phyloP scores from a whole-genome alignment of 2,888 invertebrate species.

The Drosophila acutilabella region DNA sequence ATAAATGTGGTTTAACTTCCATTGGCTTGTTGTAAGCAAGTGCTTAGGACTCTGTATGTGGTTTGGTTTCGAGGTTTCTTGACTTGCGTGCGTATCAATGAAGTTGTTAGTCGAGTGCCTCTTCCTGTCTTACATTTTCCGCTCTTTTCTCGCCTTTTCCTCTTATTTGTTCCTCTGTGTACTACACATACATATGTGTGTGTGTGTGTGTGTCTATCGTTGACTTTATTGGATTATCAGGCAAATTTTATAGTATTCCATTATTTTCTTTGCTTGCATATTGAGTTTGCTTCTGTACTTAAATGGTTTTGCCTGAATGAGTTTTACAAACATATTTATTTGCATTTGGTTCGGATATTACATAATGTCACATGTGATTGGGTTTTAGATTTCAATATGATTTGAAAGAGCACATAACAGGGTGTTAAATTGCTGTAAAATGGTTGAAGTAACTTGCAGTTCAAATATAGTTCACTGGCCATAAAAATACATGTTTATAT shows the following conservation, averaged over 20 bases:
- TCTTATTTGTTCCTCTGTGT: not conserved
- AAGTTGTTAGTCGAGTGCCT: constrained; percentile 73
- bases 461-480: not conserved
- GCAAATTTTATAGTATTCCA: constrained; percentile 72
- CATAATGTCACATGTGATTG: constrained; percentile 45
- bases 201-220: constrained; percentile 36
- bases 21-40: constrained; percentile 64
- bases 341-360: constrained; percentile 12
- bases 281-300: constrained; percentile 51
- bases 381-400: constrained; percentile 1
- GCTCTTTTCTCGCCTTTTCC: not conserved
- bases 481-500: not conserved
- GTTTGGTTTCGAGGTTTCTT: constrained; percentile 24
- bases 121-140: constrained; percentile 34
- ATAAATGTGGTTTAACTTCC: constrained; percentile 78
- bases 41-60: constrained; percentile 30
- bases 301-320: constrained; percentile 48
- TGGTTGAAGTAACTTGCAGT: not conserved
- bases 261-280: constrained; percentile 43
- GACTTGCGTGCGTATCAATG: constrained; percentile 67
- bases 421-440: not conserved
- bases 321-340: constrained; percentile 48
- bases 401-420: not conserved
- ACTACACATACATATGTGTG: not conserved
- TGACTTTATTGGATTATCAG: constrained; percentile 79